Conservation (phyloP, 2,888 invertebrate genomes). For the Epirrhoe tristata region DNA sequence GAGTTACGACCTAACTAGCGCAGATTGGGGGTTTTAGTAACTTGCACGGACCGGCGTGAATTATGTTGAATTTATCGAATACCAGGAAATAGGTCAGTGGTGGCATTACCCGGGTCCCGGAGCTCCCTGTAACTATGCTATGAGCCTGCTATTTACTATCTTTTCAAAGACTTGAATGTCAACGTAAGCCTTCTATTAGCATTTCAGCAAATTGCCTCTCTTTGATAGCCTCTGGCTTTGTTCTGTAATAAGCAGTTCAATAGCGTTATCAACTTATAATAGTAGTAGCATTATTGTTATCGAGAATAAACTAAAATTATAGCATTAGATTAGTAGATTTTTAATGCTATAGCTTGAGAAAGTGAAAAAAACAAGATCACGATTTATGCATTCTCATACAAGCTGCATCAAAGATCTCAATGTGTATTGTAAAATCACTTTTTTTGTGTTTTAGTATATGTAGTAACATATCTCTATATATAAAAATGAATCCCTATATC, state of each 20-base stretch:
- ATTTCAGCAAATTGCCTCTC: not conserved
- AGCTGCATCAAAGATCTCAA: no score
- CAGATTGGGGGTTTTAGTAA: slow-evolving; percentile 7
- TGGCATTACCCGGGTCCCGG: slow-evolving; percentile 19
- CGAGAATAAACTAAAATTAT: not conserved
- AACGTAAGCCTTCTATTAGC: not conserved
- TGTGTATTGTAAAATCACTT: no score
- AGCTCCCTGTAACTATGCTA: slow-evolving; percentile 9
- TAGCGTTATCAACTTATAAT: not conserved
- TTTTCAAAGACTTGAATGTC: not conserved
- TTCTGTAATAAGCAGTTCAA: not conserved
- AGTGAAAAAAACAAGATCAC: no score
- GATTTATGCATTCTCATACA: no score
- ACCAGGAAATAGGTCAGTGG: slow-evolving; percentile 28
- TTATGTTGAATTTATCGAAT: slow-evolving; percentile 25
- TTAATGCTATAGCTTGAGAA: no score
- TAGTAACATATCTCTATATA: no score
- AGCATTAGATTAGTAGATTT: no score
- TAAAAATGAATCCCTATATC: no score
- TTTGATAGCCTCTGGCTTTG: not conserved
- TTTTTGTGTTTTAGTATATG: no score
- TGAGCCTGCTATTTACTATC: slow-evolving; percentile 6
- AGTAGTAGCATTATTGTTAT: not conserved
- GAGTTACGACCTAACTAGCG: slow-evolving; percentile 12
- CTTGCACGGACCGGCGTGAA: slow-evolving; percentile 11